A percentile compares a stretch with the other conserved stretches of the same genome.
phyloP scores from a whole-genome alignment of 2,888 invertebrate species.

The Idaea biselata region DNA sequence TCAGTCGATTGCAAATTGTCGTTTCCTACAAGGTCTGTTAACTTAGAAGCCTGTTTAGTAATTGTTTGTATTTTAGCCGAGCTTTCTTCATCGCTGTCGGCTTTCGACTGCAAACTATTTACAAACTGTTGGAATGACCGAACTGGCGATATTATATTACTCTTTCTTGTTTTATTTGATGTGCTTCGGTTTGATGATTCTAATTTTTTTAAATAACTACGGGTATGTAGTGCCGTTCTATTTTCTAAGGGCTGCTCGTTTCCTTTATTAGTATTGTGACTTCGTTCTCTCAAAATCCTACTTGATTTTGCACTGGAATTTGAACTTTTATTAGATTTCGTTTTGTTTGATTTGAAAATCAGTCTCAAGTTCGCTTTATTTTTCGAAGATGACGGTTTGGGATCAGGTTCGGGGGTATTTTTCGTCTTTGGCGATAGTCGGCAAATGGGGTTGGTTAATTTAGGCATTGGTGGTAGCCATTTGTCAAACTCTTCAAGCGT shows the following conservation, averaged over 20 bases:
- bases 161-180: not conserved
- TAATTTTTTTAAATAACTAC: slow-evolving; percentile 1
- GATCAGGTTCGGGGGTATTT: not conserved
- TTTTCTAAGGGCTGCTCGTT: not conserved
- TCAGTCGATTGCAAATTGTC: not conserved
- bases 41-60: slow-evolving; percentile 22
- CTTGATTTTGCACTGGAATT: not conserved
- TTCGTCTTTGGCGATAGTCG: not conserved
- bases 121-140: slow-evolving; percentile 38
- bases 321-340: not conserved
- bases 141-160: slow-evolving; percentile 50
- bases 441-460: not conserved
- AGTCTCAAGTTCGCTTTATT: not conserved
- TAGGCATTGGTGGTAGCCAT: slow-evolving; percentile 22
- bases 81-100: slow-evolving; percentile 24
- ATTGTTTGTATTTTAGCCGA: slow-evolving; percentile 15
- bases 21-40: slow-evolving; percentile 13
- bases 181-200: not conserved
- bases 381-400: not conserved
- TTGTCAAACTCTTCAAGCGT: slow-evolving; percentile 16
- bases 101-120: slow-evolving; percentile 19
- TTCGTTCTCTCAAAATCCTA: not conserved
- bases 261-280: not conserved
- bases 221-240: not conserved
- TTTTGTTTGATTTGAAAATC: not conserved